Conservation (phyloP, 2,113 vertebrate genomes). For the Tautogolabrus adspersus region DNA sequence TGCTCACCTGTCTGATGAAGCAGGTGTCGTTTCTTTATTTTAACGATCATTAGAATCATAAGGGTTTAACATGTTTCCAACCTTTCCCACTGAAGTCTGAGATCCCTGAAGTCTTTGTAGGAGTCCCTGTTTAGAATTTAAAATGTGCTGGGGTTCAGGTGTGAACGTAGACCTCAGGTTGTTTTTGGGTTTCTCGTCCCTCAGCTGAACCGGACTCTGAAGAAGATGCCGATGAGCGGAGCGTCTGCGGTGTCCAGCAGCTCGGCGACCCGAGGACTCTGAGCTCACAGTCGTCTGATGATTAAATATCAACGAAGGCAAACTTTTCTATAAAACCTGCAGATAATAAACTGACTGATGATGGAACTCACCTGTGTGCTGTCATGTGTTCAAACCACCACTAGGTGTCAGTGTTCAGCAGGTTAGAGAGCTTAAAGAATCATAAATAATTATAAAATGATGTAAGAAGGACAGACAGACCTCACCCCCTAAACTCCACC, state of each 20-base stretch:
- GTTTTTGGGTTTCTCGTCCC: neutral
- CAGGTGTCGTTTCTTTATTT: too few relatives aligned
- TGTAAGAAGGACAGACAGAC: too few relatives aligned
- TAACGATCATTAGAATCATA: too few relatives aligned
- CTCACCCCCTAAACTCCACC: too few relatives aligned
- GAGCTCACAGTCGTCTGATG: neutral
- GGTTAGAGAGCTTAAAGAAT: too few relatives aligned
- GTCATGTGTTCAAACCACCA: conserved; percentile 26
- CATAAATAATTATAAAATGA: too few relatives aligned
- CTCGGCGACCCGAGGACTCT: conserved; percentile 44
- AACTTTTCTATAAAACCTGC: conserved; percentile 68
- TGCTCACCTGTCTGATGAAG: too few relatives aligned
- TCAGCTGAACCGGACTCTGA: conserved; percentile 84
- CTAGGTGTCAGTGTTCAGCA: conserved; percentile 43
- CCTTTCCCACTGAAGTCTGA: too few relatives aligned
- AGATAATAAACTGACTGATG: conserved; percentile 67
- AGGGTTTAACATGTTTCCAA: too few relatives aligned
- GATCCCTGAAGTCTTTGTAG: too few relatives aligned
- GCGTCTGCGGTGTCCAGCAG: conserved; percentile 30
- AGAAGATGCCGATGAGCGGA: conserved; percentile 77
- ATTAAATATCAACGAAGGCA: conserved; percentile 34
- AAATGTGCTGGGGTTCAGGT: too few relatives aligned
- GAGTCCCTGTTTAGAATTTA: too few relatives aligned
- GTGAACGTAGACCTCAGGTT: neutral
- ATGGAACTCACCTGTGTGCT: neutral